A percentile compares a stretch with the other conserved stretches of the same genome.
phyloP scores from a whole-genome alignment of 1,140 invertebrate genomes.

The Capitella teleta region DNA sequence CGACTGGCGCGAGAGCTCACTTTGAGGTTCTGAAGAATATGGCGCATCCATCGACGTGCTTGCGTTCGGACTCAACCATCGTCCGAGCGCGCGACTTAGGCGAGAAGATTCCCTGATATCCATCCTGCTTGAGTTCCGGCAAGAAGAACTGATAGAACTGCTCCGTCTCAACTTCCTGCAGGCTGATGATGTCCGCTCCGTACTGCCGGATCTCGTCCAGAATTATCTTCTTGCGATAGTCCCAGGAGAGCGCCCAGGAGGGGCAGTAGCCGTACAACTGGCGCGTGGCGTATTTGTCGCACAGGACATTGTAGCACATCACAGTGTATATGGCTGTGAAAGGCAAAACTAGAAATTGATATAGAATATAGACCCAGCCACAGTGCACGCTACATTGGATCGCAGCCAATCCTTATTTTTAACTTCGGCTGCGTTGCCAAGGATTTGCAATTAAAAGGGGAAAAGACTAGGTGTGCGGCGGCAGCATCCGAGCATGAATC shows the following conservation, averaged over 20 bases:
- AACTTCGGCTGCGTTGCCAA: too few species aligned
- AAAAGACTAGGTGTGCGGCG: too few species aligned
- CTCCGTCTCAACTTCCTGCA: conserved; percentile 96
- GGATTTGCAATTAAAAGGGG: too few species aligned
- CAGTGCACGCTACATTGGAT: too few species aligned
- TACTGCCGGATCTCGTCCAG: conserved; percentile 92
- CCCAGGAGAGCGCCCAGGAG: conserved; percentile 94
- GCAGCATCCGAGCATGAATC: too few species aligned
- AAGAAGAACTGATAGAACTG: conserved; percentile 96
- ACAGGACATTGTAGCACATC: conserved; percentile 99
- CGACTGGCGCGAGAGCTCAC: too few species aligned
- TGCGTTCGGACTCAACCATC: conserved; percentile 91
- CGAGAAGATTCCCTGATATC: conserved; percentile 97
- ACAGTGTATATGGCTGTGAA: conserved; percentile 85
- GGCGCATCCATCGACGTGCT: conserved; percentile 97
- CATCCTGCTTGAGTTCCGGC: conserved; percentile 82
- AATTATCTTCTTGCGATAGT: conserved; percentile 95
- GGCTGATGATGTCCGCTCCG: conserved; percentile 92
- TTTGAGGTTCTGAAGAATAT: conserved; percentile 89
- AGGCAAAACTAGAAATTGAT: neutral
- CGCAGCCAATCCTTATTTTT: too few species aligned
- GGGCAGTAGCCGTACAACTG: conserved; percentile 91
- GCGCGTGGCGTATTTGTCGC: conserved; percentile 95
- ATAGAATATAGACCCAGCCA: neutral
- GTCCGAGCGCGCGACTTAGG: conserved; percentile 97